Base-by-base conservation (phyloP, 2,797 vertebrate genomes). In the Taenioides sp. region DNA sequence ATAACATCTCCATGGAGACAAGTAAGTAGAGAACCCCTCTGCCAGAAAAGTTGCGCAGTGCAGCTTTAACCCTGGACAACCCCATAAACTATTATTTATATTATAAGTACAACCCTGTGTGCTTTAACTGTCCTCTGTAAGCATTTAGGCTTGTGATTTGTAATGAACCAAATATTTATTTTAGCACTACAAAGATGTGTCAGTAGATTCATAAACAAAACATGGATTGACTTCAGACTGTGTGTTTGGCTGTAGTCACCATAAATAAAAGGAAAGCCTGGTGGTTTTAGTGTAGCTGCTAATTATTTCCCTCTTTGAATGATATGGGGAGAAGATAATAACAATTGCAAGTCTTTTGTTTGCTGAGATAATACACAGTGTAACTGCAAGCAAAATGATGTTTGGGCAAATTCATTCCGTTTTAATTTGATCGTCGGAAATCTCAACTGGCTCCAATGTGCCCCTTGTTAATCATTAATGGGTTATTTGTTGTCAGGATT, bases 221-320 rank as follows among this genome's bases (percentile, higher is more conserved):
- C 65, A n/a, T 52, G 49, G 47, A n/a, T 14, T 43, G 10, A 11
- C n/a, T 23, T 63, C 34, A 43, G 61, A 22, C 61, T n/a, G 22
- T 23, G 20, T 63, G 11, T 65, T 49, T 49, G 27, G 23, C 49
- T n/a, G 18, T 28, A 28, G 47, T 52, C 17, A 20, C 9, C 17
- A n/a, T 12, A 50, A 66, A 66, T 52, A 25, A 66, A 31, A 52
- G 43, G 63, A 18, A 65, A 40, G 47, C 64, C 22, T 52, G 25
- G 65, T 66, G 65, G 65, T 37, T 66, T 65, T 65, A 50, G 43
- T 52, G 47, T 5, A 28, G 18, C 23, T 65, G 64, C 22, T 65
- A 28, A 65, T 65, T 50, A 65, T 49, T 50, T 65, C 9, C 17
- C 23, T 65, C 47, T 25, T 25, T 50, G 25, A 65, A 65, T n/a